Base-by-base conservation (phyloP, 1,140 invertebrate species). In the Copidosoma floridanum region DNA sequence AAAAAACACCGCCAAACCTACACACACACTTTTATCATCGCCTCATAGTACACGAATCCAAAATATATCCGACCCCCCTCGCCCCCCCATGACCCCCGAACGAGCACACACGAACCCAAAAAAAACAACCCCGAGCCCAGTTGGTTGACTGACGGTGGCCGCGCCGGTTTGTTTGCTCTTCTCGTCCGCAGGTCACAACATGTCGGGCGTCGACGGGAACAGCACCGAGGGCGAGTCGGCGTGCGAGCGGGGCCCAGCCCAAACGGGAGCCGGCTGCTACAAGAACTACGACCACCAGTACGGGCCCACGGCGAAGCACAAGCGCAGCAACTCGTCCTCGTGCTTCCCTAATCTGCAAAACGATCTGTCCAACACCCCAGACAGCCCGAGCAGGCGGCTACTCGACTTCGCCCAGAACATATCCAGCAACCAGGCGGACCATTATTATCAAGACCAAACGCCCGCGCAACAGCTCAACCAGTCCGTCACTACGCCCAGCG, bases 151-250 rank as follows among this genome's bases (percentile, higher is more conserved):
- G 23, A 32, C 23, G 46, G 46, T 11, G 46, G n/a, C 8, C 46
- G 27, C 27, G 14, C 46, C 24, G 21, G 32, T 21, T 38, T 52
- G 10, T 38, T 12, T 51, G n/a, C n/a, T n/a, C n/a, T 58, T 65
- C 29, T 55, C 43, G 67, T 38, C 70, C 56, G 4, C 65, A 92
- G 92, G 92, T 85, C 91, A 94, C 85, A 93, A 93, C 84, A 85
- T 93, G 85, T 92, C 91, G 68, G 89, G 92, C 78, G 89, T 85
- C 65, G 93, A 95, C 75, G 90, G 88, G 60, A 92, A 89, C 82
- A 93, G 91, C 75, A 86, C 91, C 53, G 89, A 91, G 69, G 92
- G 90, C 51, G 92, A 93, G 66, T 86, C 85, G 43, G 82, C 84
- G 27, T 85, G 86, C 64, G 82, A 79, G 56, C 79, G 84, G 47